Evolutionary conservation across 2,888 invertebrate species (phyloP), one percentile per base, ranked within the genome.

Genomic region (Drosophila atripex): DNA sequence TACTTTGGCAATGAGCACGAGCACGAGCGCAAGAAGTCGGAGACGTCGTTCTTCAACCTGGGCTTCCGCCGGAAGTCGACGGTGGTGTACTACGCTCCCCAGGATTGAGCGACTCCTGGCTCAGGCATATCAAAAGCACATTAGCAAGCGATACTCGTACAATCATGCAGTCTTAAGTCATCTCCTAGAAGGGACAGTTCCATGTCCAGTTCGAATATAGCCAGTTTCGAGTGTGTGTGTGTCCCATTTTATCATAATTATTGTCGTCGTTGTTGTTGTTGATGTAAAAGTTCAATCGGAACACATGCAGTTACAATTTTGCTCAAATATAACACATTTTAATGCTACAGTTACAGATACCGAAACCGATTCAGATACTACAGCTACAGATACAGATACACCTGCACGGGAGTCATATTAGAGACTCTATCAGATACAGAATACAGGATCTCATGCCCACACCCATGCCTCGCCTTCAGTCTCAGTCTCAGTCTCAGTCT

Each of bases 21-120:
- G 30, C 89, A 88, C 46, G 91, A 91, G 45, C 90, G 91, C 56
- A 91, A 91, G 60, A 90, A 91, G 61, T 90, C 91, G 39, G 91
- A 91, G 78, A 91, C 91, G 32, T 90, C 91, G n/a, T 91, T 91
- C 79, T 91, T 91, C 75, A 91, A 90, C 76, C 82, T 91, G 71
- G 91, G 91, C 35, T 91, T 91, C 75, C 87, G 91, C 25, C 89
- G 91, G 54, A 91, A 91, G 68, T 91, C 91, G 32, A 91, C 91
- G 5, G 89, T 91, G 49, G 90, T 91, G 8, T 91, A 90, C 52
- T 91, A 91, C 75, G 91, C 91, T 32, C 90, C 91, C 59, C 89
- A 90, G 28, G 91, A 91, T 73, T 91, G 69, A 51, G 18, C 63
- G 21, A 16, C 25, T 41, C 25, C 30, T 43, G 14, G 61, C 47